Percentiles rank a stretch among this genome's conserved stretches.
These are phyloP conservation scores for Nannoperca obscura DNA, from an alignment of 2,797 vertebrate species.

Conservation along the genomic window DNA sequence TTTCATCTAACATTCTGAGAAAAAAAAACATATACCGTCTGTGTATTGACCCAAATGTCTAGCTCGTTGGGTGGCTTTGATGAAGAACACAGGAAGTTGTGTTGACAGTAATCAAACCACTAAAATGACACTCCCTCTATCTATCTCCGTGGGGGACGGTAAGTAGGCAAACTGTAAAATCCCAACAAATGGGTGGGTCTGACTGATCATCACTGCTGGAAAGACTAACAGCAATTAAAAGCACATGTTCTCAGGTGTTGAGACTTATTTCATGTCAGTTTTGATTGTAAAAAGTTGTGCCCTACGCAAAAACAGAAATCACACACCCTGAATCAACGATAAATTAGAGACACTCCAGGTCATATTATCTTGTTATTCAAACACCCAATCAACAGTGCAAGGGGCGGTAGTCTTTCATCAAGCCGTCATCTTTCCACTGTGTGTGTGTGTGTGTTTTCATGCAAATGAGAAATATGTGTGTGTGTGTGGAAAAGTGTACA, in stretches of 20 bases:
- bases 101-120: not conserved
- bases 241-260: not conserved
- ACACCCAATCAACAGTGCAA: conserved; percentile 24
- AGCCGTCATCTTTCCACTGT: not conserved
- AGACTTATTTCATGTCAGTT: not conserved
- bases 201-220: conserved; percentile 14
- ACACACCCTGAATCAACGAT: not conserved
- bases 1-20: not conserved
- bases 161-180: conserved; percentile 18
- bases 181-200: conserved; percentile 2
- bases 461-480: conserved; percentile 8
- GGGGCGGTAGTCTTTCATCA: conserved; percentile 12
- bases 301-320: not conserved
- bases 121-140: not conserved
- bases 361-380: conserved; percentile 16
- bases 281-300: not conserved
- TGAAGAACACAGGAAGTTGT: not conserved
- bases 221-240: not conserved
- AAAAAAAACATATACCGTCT: not conserved
- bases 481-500: not conserved
- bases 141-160: not conserved
- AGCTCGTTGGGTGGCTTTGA: not conserved
- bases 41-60: too few relatives aligned
- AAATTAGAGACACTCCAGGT: not conserved
- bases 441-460: not conserved